Evolutionary conservation across 2,113 vertebrate genomes (phyloP).

Genomic region (Anoplopoma fimbria): DNA sequence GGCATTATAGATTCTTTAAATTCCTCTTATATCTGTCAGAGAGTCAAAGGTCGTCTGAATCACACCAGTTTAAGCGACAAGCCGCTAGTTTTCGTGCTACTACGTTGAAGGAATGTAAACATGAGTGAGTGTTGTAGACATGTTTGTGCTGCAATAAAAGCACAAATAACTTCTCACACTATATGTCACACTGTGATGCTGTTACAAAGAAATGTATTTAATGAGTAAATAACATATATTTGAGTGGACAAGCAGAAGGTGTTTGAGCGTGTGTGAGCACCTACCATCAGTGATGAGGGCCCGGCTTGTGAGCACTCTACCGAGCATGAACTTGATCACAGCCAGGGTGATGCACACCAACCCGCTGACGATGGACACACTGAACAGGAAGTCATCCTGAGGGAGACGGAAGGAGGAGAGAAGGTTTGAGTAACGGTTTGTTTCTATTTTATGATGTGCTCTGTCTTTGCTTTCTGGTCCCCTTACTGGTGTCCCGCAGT

Average conservation of each 20-base stretch:
- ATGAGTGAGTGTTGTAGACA: background rate
- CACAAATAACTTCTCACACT: background rate
- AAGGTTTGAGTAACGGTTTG: too few species aligned
- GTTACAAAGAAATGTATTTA: background rate
- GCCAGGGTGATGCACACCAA: slow-evolving; percentile 91
- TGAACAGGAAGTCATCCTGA: slow-evolving; percentile 96
- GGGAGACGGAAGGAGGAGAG: slow-evolving; percentile 12
- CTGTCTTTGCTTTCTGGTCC: background rate
- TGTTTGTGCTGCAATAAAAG: background rate
- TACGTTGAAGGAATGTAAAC: too few species aligned
- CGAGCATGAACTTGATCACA: slow-evolving; percentile 94
- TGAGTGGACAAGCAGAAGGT: background rate
- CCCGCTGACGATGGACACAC: slow-evolving; percentile 95
- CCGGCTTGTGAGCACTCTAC: slow-evolving; percentile 94
- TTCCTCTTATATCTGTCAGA: slow-evolving; percentile 11
- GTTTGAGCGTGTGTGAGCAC: slow-evolving; percentile 49
- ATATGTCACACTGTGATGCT: background rate
- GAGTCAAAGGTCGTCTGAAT: background rate
- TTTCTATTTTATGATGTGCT: background rate
- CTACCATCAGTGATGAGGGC: slow-evolving; percentile 96
- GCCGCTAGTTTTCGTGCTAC: too few species aligned
- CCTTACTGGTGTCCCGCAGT: background rate
- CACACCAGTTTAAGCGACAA: background rate
- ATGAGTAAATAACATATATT: background rate
- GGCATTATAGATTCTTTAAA: slow-evolving; percentile 4